Conservation (phyloP, 2,113 vertebrate species). For the Jacana jacana region DNA sequence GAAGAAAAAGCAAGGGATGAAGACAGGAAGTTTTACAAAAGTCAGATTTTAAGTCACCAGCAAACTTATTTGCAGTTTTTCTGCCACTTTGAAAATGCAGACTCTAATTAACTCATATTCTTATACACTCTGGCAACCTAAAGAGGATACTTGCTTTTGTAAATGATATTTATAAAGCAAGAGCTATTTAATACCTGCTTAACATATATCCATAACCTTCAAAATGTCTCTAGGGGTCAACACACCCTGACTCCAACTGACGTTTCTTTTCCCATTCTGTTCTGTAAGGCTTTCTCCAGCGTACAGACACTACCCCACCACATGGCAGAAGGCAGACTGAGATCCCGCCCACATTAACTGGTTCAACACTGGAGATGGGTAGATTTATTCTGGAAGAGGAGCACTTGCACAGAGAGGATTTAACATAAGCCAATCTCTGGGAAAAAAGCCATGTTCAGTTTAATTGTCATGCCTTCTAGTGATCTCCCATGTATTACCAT, state of each 20-base stretch:
- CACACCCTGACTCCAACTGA: background rate
- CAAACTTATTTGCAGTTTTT: background rate
- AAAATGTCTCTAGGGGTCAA: slow-evolving; percentile 3
- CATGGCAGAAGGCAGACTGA: background rate
- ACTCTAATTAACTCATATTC: slow-evolving; percentile 1
- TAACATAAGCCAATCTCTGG: background rate
- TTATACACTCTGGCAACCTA: background rate
- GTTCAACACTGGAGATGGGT: background rate
- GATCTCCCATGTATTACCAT: background rate
- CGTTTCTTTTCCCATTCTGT: background rate
- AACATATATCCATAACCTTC: background rate
- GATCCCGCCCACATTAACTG: background rate
- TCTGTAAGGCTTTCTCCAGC: background rate
- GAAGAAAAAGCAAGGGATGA: background rate
- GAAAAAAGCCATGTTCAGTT: background rate
- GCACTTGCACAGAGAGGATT: background rate
- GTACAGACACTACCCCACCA: background rate
- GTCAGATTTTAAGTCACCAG: background rate
- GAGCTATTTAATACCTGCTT: slow-evolving; percentile 36
- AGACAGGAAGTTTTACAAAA: background rate
- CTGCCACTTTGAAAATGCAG: background rate
- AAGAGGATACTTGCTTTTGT: background rate
- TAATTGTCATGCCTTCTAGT: background rate
- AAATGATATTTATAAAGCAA: slow-evolving; percentile 16
- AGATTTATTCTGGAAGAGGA: background rate